Evolutionary conservation across 2,888 invertebrate species (phyloP).

Genomic region (Amblyteles armatorius): DNA sequence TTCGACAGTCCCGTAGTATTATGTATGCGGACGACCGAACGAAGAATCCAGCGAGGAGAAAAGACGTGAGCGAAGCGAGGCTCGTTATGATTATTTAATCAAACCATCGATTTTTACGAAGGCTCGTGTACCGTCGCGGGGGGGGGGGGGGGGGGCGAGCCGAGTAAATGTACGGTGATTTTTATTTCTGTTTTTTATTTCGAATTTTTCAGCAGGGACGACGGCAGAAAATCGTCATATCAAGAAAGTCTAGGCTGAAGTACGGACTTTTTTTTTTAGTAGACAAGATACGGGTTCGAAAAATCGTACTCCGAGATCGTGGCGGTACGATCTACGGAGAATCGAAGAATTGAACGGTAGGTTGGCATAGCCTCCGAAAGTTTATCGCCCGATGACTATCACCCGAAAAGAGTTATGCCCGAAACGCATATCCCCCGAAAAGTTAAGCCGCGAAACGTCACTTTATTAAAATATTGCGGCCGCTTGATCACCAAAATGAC

Average conservation of each 20-base stretch:
- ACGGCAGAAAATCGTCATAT: background rate
- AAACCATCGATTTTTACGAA: conserved; percentile 19
- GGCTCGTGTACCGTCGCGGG: background rate
- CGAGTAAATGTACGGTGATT: background rate
- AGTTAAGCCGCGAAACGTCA: too few species aligned
- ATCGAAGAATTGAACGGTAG: background rate
- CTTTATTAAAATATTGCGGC: too few species aligned
- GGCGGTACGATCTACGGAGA: background rate
- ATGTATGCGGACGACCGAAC: conserved; percentile 18
- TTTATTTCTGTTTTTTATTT: background rate
- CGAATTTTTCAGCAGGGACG: background rate
- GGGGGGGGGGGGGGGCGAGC: background rate
- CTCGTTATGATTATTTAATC: conserved; percentile 35
- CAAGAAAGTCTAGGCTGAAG: background rate
- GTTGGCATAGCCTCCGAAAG: too few species aligned
- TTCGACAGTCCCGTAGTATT: conserved; percentile 22
- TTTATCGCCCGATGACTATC: too few species aligned
- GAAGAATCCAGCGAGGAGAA: background rate
- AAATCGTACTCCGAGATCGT: background rate
- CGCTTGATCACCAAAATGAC: too few species aligned
- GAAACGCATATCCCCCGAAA: too few species aligned
- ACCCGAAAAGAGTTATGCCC: too few species aligned
- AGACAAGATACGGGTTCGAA: background rate
- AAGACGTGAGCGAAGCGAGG: conserved; percentile 1
- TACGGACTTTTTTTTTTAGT: background rate